Percentiles rank a stretch among this genome's conserved stretches.
These are phyloP conservation scores for Acanthosepion pharaonis DNA, from an alignment of 2,888 invertebrate genomes.

Conservation along the genomic window DNA sequence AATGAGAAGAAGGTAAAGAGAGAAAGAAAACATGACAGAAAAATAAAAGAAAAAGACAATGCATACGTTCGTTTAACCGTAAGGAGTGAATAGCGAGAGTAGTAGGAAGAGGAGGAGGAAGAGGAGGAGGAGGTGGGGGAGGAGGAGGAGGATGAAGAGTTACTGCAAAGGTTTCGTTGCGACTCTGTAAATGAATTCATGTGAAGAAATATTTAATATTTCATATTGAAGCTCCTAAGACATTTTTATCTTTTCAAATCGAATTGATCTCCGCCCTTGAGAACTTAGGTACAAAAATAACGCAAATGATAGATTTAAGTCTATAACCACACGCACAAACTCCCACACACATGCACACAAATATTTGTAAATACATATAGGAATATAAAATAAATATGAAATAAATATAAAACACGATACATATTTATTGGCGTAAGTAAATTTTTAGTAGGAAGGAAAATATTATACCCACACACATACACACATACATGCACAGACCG, in stretches of 20 bases:
- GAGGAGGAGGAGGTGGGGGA: neutral
- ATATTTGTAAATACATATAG: neutral
- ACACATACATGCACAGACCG: neutral
- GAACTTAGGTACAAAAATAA: neutral
- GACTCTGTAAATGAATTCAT: neutral
- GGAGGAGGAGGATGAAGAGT: neutral
- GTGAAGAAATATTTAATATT: conserved; percentile 20
- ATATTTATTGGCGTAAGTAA: no score
- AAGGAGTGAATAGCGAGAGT: no score
- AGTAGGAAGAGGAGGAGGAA: neutral
- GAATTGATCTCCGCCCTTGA: neutral
- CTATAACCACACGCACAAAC: neutral
- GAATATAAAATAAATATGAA: no score
- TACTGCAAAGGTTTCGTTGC: neutral
- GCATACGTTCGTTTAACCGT: no score
- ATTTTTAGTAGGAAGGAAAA: no score
- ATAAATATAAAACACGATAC: no score
- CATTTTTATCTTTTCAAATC: neutral
- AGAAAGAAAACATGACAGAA: neutral
- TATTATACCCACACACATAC: neutral
- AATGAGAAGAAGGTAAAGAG: neutral
- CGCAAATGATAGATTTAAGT: neutral
- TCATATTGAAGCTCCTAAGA: neutral
- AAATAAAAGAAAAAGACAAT: no score
- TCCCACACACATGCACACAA: neutral